Conservation (phyloP, 1,140 invertebrate species). For the Trichogramma pretiosum region DNA sequence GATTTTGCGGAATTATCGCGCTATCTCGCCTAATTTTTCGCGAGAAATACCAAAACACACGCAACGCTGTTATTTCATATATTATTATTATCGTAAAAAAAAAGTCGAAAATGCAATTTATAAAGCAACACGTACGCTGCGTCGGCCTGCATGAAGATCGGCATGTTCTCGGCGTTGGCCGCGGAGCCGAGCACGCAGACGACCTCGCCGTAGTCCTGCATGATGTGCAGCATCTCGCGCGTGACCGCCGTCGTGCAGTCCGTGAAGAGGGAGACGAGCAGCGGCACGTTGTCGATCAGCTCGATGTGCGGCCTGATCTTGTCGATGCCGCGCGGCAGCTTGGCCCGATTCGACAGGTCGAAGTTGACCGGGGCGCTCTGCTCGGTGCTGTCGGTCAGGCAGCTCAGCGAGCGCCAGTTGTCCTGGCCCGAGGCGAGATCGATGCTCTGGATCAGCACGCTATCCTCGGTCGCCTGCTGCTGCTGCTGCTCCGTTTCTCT, state of each 20-base stretch:
- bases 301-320: constrained; percentile 94
- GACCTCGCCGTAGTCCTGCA: constrained; percentile 93
- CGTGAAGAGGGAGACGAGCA: constrained; percentile 92
- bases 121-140: constrained; percentile 63
- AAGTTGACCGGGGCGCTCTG: constrained; percentile 82
- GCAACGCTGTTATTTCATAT: too few species aligned
- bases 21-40: too few species aligned
- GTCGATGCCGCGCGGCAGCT: constrained; percentile 90
- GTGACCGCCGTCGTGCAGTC: constrained; percentile 87
- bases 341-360: constrained; percentile 88
- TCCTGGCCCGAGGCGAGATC: constrained; percentile 51
- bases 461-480: constrained; percentile 49
- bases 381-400: constrained; percentile 78
- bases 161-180: constrained; percentile 78
- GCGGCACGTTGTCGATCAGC: constrained; percentile 91
- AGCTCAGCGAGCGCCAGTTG: constrained; percentile 68
- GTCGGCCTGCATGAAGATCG: constrained; percentile 89
- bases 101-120: too few species aligned
- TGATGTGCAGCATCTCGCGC: constrained; percentile 84
- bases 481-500: constrained; percentile 33
- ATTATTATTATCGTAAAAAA: too few species aligned
- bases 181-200: constrained; percentile 85
- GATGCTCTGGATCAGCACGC: constrained; percentile 44
- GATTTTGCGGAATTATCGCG: too few species aligned
- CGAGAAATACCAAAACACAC: too few species aligned